phyloP scores from a whole-genome alignment of 2,888 invertebrate genomes.

The Acanthoscelides obtectus region DNA sequence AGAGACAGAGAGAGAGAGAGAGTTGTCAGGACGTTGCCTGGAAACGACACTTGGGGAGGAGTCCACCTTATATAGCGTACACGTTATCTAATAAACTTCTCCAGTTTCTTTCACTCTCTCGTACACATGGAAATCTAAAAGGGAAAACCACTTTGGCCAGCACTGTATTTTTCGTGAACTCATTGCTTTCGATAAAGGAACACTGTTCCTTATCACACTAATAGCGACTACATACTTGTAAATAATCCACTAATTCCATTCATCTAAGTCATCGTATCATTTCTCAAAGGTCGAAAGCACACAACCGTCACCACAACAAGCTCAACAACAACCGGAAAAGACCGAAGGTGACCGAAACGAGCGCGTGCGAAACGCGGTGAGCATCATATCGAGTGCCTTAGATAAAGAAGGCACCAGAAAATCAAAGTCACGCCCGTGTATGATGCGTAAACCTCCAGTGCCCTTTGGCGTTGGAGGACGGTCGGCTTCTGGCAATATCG shows the following conservation, averaged over 20 bases:
- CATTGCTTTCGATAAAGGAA: too few relatives aligned
- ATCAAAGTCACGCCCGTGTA: conserved; percentile 47
- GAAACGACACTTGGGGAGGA: too few relatives aligned
- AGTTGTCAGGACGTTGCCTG: too few relatives aligned
- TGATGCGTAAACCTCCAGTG: conserved; percentile 59
- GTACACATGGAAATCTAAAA: too few relatives aligned
- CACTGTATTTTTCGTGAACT: too few relatives aligned
- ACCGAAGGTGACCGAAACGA: conserved; percentile 49
- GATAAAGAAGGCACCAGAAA: conserved; percentile 47
- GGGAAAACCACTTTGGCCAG: too few relatives aligned
- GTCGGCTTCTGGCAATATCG: conserved; percentile 56
- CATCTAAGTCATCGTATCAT: neutral
- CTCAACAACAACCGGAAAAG: conserved; percentile 21
- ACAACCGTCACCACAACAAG: conserved; percentile 5
- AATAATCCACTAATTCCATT: neutral
- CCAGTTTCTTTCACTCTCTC: too few relatives aligned
- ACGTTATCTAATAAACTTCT: too few relatives aligned
- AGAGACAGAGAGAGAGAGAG: too few relatives aligned
- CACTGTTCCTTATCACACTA: too few relatives aligned
- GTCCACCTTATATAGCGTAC: too few relatives aligned
- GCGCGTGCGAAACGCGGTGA: conserved; percentile 63
- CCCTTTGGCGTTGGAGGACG: conserved; percentile 55
- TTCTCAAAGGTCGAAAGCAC: neutral
- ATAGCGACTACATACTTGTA: neutral
- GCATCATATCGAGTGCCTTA: conserved; percentile 69